Percentiles rank a stretch among this genome's conserved stretches.
phyloP scores from a whole-genome alignment of 2,113 vertebrate species.

The Oceanites oceanicus region DNA sequence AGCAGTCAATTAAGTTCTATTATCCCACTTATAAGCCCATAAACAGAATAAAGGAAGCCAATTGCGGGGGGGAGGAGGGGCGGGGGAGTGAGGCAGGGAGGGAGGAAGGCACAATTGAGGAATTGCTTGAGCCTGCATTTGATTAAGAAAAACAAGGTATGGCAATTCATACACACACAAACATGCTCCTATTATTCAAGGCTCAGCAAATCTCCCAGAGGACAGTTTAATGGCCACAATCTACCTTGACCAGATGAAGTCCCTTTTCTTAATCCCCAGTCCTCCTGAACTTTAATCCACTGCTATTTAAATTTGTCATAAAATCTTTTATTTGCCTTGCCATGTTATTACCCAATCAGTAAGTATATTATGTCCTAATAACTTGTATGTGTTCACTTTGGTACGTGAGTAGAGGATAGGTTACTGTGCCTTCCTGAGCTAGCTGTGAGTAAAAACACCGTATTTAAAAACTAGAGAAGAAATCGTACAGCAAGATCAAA shows the following conservation, averaged over 20 bases:
- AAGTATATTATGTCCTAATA: background rate
- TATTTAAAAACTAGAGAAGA: background rate
- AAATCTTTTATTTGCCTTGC: slow-evolving; percentile 21
- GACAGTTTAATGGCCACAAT: slow-evolving; percentile 14
- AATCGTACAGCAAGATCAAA: background rate
- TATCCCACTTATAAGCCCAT: background rate
- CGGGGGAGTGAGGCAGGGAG: background rate
- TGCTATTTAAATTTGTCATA: slow-evolving; percentile 26
- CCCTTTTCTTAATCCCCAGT: background rate
- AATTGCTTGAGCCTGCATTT: background rate
- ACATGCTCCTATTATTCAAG: background rate
- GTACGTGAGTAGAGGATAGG: background rate
- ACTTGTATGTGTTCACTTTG: background rate
- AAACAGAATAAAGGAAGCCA: background rate
- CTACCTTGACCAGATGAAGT: slow-evolving; percentile 18
- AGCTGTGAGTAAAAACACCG: background rate
- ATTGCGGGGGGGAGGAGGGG: fast-evolving
- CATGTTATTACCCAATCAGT: slow-evolving; percentile 18
- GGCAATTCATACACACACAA: background rate
- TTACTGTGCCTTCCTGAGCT: background rate
- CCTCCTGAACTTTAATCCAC: background rate
- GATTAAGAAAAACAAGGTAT: background rate
- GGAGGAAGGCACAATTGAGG: background rate
- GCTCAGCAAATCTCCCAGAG: slow-evolving; percentile 1
- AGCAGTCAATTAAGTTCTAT: background rate